Base-by-base conservation (phyloP, 2,888 invertebrate species). In the Baronia brevicornis region DNA sequence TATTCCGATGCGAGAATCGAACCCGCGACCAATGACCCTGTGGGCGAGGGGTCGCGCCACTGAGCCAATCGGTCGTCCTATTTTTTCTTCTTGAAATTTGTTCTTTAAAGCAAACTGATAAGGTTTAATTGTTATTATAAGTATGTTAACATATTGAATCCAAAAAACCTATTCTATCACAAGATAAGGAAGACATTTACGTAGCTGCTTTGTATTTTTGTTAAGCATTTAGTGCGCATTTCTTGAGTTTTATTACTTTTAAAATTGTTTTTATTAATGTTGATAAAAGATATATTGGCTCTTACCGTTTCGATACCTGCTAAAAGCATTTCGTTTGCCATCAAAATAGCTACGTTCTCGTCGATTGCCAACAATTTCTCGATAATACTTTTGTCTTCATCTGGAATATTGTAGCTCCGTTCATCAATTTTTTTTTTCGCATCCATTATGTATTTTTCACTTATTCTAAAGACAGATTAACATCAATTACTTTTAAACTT, bases 251-350 rank as follows among this genome's bases (percentile, higher is more conserved):
- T n/a, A n/a, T n/a, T n/a, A n/a, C n/a, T n/a, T 15, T 17, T 12
- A n/a, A 9, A 5, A 17, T 14, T 14, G 28, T 12, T 28, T 11
- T 8, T 28, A 20, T 17, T 7, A 6, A 5, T 10, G 10, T 10
- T 13, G 6, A 13, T n/a, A 2, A 1, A 19, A n/a, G n/a, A n/a
- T 7, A 7, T 19, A 19, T 19, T 19, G 11, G 10, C 8, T 46
- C 47, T 75, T 69, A 93, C 91, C 31, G 91, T 91, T 57, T 92
- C 92, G 19, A 90, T 86, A 33, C 91, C 91, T 23, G 90, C 91
- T 25, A 87, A 69, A 13, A 92, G 51, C 88, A 91, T 88, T 58
- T 92, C 92, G 44, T 88, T 82, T 1, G 89, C 89, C 88, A 91
- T 90, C 44, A 88, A 84, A 12, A 87, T 54, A 0, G 91, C 91